Evolutionary conservation across 2,888 invertebrate genomes (phyloP).

Genomic region (Meteorus colon): DNA sequence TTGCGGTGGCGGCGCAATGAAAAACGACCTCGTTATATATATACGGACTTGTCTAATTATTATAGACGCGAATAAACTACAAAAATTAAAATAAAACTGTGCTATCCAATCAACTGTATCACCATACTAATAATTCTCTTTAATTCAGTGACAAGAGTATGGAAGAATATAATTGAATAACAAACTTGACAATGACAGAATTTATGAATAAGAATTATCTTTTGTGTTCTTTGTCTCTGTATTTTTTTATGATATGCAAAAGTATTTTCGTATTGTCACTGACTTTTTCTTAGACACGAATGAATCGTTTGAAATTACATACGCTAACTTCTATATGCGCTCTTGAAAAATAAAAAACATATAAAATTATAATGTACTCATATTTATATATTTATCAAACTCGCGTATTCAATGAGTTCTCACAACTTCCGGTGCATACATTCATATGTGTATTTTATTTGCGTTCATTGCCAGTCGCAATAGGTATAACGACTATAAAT

Average conservation of each 20-base stretch:
- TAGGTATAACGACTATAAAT: background rate
- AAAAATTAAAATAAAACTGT: background rate
- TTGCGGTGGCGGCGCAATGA: slow-evolving; percentile 45
- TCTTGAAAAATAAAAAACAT: background rate
- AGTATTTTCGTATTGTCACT: background rate
- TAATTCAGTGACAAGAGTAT: background rate
- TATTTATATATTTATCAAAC: background rate
- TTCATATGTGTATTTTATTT: slow-evolving; percentile 22
- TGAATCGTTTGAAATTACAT: background rate
- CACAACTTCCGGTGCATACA: slow-evolving; percentile 21
- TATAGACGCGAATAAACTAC: background rate
- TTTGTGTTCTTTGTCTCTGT: too few relatives aligned
- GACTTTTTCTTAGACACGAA: background rate
- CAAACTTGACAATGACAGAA: background rate
- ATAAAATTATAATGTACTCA: background rate
- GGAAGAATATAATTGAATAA: background rate
- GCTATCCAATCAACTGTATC: background rate
- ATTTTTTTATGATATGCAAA: background rate
- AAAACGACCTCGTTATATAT: slow-evolving; percentile 22
- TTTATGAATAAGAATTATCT: too few relatives aligned
- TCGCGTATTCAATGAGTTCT: slow-evolving; percentile 1
- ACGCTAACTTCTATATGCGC: background rate
- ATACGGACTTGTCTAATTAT: slow-evolving; percentile 8
- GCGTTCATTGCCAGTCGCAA: slow-evolving; percentile 11
- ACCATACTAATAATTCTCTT: background rate